Conservation (phyloP, 2,797 vertebrate species). For the Galagoides demidoff region DNA sequence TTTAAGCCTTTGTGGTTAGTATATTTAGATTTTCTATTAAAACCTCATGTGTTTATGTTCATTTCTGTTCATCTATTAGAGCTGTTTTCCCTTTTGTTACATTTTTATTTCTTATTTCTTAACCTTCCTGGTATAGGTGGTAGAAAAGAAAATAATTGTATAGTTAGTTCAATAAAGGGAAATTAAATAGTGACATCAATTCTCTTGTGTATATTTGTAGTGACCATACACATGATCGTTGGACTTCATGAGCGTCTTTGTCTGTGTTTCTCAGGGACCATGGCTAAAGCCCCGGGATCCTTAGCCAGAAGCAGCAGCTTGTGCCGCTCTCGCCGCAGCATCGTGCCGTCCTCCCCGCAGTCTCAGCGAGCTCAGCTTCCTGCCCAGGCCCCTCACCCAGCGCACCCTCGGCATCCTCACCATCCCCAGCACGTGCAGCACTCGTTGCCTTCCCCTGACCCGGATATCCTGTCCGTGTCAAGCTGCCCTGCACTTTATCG, state of each 20-base stretch:
- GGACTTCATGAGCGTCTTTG: background rate
- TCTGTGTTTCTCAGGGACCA: conserved; percentile 85
- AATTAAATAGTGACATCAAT: background rate
- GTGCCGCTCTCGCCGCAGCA: conserved; percentile 95
- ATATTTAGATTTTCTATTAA: background rate
- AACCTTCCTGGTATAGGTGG: background rate
- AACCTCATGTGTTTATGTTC: background rate
- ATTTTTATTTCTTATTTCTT: background rate
- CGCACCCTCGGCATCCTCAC: conserved; percentile 90
- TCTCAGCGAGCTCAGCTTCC: conserved; percentile 86
- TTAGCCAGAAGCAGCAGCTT: conserved; percentile 94
- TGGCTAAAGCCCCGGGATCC: conserved; percentile 91
- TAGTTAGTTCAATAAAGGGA: background rate
- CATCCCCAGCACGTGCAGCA: conserved; percentile 89
- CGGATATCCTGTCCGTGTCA: conserved; percentile 97
- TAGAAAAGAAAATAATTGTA: background rate
- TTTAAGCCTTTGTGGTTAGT: conserved; percentile 14
- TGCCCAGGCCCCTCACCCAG: background rate
- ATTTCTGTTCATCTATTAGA: conserved; percentile 40
- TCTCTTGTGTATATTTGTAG: background rate
- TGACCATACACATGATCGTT: background rate
- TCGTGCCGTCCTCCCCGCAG: conserved; percentile 91
- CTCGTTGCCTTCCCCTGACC: conserved; percentile 94
- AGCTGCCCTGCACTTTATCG: conserved; percentile 94
- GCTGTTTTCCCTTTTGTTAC: background rate